Percentiles rank a stretch among this genome's conserved stretches.
These are phyloP conservation scores for Luffia ferchaultella DNA, from an alignment of 2,888 invertebrate species.

Conservation along the genomic window DNA sequence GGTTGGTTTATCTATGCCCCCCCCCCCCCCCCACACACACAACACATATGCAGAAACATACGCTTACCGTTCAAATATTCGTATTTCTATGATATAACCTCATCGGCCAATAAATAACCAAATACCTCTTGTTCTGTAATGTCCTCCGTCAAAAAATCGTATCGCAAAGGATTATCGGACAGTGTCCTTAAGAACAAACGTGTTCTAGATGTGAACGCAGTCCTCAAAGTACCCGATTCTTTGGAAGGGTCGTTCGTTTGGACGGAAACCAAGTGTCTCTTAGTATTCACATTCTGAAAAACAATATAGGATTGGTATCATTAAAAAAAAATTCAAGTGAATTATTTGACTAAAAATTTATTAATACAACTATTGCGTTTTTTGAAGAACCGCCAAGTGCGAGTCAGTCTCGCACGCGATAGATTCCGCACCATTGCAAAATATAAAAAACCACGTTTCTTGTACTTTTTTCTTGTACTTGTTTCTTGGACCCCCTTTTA, in stretches of 20 bases:
- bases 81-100: no score
- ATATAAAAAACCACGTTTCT: no score
- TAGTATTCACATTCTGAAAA: not conserved
- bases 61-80: no score
- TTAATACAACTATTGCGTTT: not conserved
- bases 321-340: not conserved
- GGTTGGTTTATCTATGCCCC: no score
- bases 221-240: slow-evolving; percentile 12
- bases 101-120: not conserved
- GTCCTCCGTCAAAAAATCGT: slow-evolving; percentile 26
- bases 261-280: slow-evolving; percentile 2
- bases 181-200: slow-evolving; percentile 35
- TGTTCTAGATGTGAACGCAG: slow-evolving; percentile 16
- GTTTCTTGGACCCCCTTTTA: no score
- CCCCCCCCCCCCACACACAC: no score
- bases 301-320: not conserved
- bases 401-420: no score
- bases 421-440: no score
- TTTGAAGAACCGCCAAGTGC: no score
- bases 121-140: slow-evolving; percentile 14
- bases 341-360: not conserved
- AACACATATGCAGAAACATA: no score
- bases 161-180: slow-evolving; percentile 37
- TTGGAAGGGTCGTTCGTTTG: not conserved
- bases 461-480: no score